A percentile compares a stretch with the other conserved stretches of the same genome.
These are phyloP conservation scores for Trogon melanurus DNA, from an alignment of 2,113 vertebrate genomes.

Conservation along the genomic window DNA sequence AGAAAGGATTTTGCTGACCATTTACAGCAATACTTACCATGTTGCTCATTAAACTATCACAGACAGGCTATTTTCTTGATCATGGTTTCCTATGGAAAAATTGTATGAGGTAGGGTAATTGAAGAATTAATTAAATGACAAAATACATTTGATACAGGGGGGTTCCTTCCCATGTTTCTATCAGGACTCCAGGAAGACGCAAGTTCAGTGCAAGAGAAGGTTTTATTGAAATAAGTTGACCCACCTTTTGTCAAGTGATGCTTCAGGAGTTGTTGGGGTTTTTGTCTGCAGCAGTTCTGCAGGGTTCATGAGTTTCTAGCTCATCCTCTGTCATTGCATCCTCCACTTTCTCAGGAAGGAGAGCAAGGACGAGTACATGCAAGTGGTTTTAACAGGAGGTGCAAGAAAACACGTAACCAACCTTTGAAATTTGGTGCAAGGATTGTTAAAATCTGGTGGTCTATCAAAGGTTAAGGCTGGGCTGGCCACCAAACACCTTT, in stretches of 20 bases:
- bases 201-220: not conserved
- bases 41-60: not conserved
- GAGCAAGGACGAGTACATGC: not conserved
- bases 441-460: not conserved
- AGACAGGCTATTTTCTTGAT: not conserved
- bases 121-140: not conserved
- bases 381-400: not conserved
- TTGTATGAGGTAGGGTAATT: not conserved
- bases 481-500: no score
- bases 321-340: not conserved
- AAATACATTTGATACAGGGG: accelerated
- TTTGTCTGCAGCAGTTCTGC: not conserved
- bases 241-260: not conserved
- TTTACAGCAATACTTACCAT: accelerated
- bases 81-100: not conserved
- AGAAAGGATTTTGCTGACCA: not conserved
- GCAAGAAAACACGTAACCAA: not conserved
- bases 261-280: not conserved
- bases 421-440: not conserved
- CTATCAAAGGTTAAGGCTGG: not conserved
- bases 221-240: not conserved
- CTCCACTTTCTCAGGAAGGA: not conserved
- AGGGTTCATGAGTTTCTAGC: not conserved
- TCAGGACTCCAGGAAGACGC: not conserved
- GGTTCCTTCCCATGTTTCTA: not conserved